Percentiles rank a stretch among this genome's conserved stretches.
Conservation (phyloP, 2,888 invertebrate genomes). For the Aelia acuminata region DNA sequence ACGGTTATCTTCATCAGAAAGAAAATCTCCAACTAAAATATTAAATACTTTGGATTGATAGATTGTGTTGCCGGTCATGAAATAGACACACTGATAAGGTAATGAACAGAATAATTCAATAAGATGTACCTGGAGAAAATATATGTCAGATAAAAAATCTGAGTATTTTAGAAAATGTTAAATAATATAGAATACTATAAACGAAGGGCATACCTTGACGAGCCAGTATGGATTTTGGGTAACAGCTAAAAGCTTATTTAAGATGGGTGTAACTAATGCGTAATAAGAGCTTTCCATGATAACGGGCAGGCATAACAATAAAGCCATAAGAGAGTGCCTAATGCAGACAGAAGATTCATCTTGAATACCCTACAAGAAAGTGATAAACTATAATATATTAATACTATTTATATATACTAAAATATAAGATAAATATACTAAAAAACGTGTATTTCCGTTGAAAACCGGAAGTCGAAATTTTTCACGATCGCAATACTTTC, state of each 20-base stretch:
- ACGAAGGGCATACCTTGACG: slow-evolving; percentile 77
- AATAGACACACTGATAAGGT: slow-evolving; percentile 74
- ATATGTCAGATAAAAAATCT: background rate
- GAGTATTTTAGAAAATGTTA: background rate
- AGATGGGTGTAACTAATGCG: slow-evolving; percentile 72
- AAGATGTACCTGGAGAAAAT: slow-evolving; percentile 74
- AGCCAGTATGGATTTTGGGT: slow-evolving; percentile 87
- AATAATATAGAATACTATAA: slow-evolving; percentile 63
- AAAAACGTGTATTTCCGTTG: no score
- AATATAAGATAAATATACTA: no score
- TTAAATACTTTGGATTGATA: slow-evolving; percentile 76
- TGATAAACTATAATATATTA: no score
- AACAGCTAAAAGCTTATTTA: slow-evolving; percentile 77
- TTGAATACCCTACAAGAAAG: slow-evolving; percentile 75
- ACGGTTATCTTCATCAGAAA: slow-evolving; percentile 83
- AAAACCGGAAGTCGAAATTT: no score
- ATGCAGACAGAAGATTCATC: slow-evolving; percentile 84
- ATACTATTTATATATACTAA: no score
- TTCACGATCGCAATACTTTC: no score
- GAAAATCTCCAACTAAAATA: slow-evolving; percentile 76
- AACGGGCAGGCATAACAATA: slow-evolving; percentile 74
- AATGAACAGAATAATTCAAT: slow-evolving; percentile 76
- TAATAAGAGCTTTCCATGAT: slow-evolving; percentile 77
- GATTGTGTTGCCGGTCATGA: slow-evolving; percentile 71
- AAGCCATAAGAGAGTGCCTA: slow-evolving; percentile 78